Conservation (phyloP, 2,888 invertebrate genomes). For the Epirrhoe alternata region DNA sequence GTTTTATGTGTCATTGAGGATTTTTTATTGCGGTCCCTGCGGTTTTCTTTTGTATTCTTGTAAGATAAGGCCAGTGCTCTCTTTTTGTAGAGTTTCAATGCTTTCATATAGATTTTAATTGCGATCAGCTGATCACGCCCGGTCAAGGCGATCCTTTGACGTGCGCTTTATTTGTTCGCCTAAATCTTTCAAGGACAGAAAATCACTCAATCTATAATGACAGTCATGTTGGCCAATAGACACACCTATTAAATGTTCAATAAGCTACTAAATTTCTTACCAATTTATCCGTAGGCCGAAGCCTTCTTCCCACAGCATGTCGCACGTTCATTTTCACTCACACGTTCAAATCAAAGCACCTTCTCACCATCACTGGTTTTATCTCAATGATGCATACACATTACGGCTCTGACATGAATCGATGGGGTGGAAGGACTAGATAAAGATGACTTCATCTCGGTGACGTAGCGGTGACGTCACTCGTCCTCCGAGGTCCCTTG, state of each 20-base stretch:
- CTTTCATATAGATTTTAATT: slow-evolving; percentile 47
- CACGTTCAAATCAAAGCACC: slow-evolving; percentile 65
- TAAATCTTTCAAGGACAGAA: not conserved
- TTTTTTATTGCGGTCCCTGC: slow-evolving; percentile 47
- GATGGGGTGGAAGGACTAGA: slow-evolving; percentile 61
- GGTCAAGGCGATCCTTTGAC: slow-evolving; percentile 56
- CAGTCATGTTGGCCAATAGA: not conserved
- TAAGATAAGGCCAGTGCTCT: slow-evolving; percentile 25
- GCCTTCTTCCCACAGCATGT: slow-evolving; percentile 65
- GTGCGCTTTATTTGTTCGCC: slow-evolving; percentile 10
- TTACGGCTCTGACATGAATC: slow-evolving; percentile 53
- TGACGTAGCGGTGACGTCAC: slow-evolving; percentile 76
- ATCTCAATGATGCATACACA: slow-evolving; percentile 63
- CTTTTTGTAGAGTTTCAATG: slow-evolving; percentile 18
- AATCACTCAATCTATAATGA: not conserved
- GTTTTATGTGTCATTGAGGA: slow-evolving; percentile 55
- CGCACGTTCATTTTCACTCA: slow-evolving; percentile 69
- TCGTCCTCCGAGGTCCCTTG: slow-evolving; percentile 68
- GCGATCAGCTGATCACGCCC: slow-evolving; percentile 69
- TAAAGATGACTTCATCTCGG: slow-evolving; percentile 47
- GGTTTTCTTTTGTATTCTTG: slow-evolving; percentile 37
- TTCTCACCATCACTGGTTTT: slow-evolving; percentile 60
- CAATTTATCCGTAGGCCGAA: slow-evolving; percentile 64
- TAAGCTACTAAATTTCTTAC: slow-evolving; percentile 53
- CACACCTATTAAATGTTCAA: not conserved